Base-by-base conservation (phyloP, 2,797 vertebrate genomes). In the Gallinago stenura region DNA sequence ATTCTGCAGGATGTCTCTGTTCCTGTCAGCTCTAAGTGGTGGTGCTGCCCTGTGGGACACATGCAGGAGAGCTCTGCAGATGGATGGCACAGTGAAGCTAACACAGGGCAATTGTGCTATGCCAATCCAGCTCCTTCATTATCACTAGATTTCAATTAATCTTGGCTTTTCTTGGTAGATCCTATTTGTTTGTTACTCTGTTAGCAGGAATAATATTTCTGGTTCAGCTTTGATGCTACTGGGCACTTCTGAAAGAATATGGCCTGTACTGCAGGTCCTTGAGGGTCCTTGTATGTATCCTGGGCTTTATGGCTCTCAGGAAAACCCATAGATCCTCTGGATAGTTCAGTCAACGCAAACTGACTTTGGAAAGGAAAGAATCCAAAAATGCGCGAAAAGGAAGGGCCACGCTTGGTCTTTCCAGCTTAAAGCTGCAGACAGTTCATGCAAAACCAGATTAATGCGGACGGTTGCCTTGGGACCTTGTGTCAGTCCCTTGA, bases 41-140 rank as follows among this genome's bases (percentile, higher is more conserved):
- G 20, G 12, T 21, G 10, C 58, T 46, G 51, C 15, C 43, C 68
- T 25, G 33, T 17, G 46, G 66, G 64, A 56, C 35, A 25, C 0
- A 0, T 7, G 10, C 20, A 9, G 0, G 3, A 39, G 26, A 77
- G 12, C 21, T 35, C 41, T 81, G 69, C 33, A 48, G 56, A 10
- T 9, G 33, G 73, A 26, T 33, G 19, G 18, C 48, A 31, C 46
- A 43, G 15, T 8, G 9, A 69, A 39, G 31, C 6, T 60, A 33
- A 20, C 30, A 51, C 39, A 60, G 50, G 39, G 9, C 43, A 58
- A 15, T 2, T 43, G 39, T 21, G 43, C 35, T 35, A 87, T 87
- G 51, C 15, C 0, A 5, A 5, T 6, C 13, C 41, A 39, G 9
- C 28, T 69, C 24, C 19, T 73, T 70, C 41, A 8, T 35, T 60